Base-by-base conservation (phyloP, 2,888 invertebrate species). In the Oithona nana region DNA sequence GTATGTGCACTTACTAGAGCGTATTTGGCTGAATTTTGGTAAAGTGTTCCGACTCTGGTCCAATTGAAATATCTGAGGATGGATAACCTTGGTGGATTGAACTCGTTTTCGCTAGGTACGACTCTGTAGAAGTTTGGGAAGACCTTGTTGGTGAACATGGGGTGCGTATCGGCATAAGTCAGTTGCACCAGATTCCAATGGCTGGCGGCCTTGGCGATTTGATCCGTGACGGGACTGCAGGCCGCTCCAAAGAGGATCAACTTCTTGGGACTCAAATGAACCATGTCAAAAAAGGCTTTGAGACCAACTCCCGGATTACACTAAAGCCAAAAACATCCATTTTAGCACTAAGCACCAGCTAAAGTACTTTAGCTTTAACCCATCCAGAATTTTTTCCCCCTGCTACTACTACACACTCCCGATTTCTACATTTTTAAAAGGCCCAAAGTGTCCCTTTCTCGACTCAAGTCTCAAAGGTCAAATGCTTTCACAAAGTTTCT, bases 181-280 rank as follows among this genome's bases (percentile, higher is more conserved):
- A 87, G 88, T 82, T 93, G 94, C 0, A 90, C 88, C 62, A 98
- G 80, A 71, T 92, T 88, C 93, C 95, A 98, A 73, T 92, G 93
- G 70, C 90, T 90, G 63, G 92, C 88, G 3, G 93, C 92, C 75
- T 94, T 92, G 8, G 94, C 94, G 67, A 95, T 90, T 51, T 94
- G 93, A 73, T 94, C 93, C 0, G 94, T 95, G 68, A 95, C 94
- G 71, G 88, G 86, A 0, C 92, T 92, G 74, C 95, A 95, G 3
- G 93, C 92, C 3, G 90, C 94, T 1, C 95, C 95, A 70, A 95
- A 95, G 68, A 95, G 77, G 86, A 94, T 90, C 69, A 94, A 78
- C 75, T 93, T 93, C 71, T 86, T 68, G 0, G 89, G 89, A 0
- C 86, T 85, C 65, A 85, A 85, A 77, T 88, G 87, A 87, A 93